These are phyloP conservation scores for Epinephelus lanceolatus DNA, from an alignment of 2,113 vertebrate species.

Conservation along the genomic window DNA sequence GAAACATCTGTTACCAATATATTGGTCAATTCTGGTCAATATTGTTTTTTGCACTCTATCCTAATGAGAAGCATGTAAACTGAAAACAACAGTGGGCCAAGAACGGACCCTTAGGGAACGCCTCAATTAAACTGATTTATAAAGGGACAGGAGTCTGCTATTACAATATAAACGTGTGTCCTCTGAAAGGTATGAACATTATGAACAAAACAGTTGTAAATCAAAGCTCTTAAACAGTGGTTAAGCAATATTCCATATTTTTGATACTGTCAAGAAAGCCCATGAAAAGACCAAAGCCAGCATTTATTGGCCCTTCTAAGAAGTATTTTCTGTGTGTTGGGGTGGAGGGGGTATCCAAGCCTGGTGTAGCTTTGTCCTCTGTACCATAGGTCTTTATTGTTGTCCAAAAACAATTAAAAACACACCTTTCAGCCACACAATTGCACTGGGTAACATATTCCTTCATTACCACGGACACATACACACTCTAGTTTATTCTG, in stretches of 20 bases:
- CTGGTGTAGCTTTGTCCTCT: too few relatives aligned
- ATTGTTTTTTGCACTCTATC: not conserved
- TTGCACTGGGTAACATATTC: not conserved
- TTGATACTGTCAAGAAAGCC: not conserved
- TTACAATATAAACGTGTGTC: not conserved
- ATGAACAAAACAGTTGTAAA: not conserved
- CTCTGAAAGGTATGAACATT: not conserved
- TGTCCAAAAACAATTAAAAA: not conserved
- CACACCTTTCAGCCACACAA: not conserved
- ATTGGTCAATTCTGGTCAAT: not conserved
- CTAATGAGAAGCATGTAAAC: not conserved
- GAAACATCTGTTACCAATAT: not conserved
- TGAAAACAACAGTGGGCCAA: constrained; percentile 21
- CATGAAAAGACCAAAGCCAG: not conserved
- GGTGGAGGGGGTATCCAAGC: not conserved
- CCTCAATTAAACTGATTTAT: not conserved
- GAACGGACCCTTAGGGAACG: constrained; percentile 7
- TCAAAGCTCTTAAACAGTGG: not conserved
- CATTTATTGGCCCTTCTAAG: too few relatives aligned
- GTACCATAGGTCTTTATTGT: not conserved
- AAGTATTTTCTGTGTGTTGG: not conserved
- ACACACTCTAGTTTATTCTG: not conserved
- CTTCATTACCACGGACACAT: not conserved
- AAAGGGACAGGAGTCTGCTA: not conserved
- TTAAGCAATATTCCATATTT: not conserved